phyloP scores from a whole-genome alignment of 2,113 vertebrate species.

The Anseranas semipalmata region DNA sequence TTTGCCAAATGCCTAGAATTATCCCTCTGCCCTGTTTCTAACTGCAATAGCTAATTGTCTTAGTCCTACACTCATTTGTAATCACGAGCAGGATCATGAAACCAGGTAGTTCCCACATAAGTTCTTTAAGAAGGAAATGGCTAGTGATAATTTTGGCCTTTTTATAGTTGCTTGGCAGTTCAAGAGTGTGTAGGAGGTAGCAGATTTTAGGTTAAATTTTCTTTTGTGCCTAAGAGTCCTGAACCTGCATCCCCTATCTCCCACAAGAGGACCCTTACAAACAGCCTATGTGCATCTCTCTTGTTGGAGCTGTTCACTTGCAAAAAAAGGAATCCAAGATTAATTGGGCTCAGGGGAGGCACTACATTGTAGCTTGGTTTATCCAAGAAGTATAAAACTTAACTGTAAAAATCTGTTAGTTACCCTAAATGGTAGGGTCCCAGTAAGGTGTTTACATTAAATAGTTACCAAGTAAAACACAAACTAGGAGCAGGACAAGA shows the following conservation, averaged over 20 bases:
- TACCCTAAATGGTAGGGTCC: not conserved
- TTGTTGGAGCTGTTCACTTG: not conserved
- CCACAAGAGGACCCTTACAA: not conserved
- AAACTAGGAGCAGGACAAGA: not conserved
- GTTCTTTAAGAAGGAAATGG: not conserved
- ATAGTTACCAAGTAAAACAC: not conserved
- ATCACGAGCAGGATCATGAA: not conserved
- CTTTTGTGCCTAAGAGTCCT: not conserved
- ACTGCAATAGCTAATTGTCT: not conserved
- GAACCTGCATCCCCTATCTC: not conserved
- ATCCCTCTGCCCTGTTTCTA: not conserved
- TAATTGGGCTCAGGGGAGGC: constrained; percentile 19
- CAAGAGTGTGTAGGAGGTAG: not conserved
- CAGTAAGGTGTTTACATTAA: not conserved
- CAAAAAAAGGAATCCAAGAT: not conserved
- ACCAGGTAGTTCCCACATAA: not conserved
- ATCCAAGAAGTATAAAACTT: not conserved
- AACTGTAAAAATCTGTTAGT: not conserved
- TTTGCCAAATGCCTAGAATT: not conserved
- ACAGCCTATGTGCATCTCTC: not conserved
- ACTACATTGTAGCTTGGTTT: not conserved
- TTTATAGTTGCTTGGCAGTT: not conserved
- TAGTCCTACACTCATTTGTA: not conserved
- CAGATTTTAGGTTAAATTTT: not conserved
- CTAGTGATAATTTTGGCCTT: not conserved